Conservation (phyloP, 2,113 vertebrate species). For the Motacilla tschutschensis region DNA sequence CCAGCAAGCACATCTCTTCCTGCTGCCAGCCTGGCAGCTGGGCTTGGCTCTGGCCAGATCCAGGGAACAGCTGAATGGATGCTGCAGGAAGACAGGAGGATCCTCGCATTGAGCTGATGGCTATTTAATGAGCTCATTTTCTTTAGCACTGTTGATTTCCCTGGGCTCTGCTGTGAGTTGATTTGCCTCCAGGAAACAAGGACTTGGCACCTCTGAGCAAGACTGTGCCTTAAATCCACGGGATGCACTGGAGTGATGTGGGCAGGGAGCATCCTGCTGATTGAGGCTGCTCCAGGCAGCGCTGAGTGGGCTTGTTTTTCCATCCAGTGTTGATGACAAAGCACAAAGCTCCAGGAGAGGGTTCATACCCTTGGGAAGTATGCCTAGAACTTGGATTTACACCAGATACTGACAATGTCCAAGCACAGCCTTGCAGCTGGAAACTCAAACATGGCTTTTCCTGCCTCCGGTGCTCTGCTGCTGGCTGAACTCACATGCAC, state of each 20-base stretch:
- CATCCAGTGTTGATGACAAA: rapidly evolving
- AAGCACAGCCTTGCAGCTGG: not conserved
- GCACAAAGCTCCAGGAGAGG: not conserved
- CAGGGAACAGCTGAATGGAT: rapidly evolving
- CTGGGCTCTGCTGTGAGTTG: not conserved
- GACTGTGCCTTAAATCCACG: not conserved
- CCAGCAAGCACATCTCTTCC: not conserved
- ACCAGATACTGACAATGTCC: not conserved
- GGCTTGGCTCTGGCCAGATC: not conserved
- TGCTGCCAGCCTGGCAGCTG: not conserved
- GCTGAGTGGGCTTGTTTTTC: not conserved
- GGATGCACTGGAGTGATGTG: rapidly evolving
- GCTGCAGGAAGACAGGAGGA: not conserved
- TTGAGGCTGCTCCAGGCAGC: not conserved
- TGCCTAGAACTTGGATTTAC: not conserved
- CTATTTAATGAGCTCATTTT: slow-evolving; percentile 45
- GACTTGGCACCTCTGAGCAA: not conserved
- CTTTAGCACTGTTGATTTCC: slow-evolving; percentile 3
- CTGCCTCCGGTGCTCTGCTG: rapidly evolving
- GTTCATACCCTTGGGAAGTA: rapidly evolving
- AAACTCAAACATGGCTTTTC: not conserved
- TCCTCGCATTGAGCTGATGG: not conserved
- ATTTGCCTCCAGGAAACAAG: not conserved
- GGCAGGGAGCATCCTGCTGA: not conserved
- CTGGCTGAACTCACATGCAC: not conserved